Percentiles rank a stretch among this genome's conserved stretches.
Evolutionary conservation across 2,797 vertebrate genomes (phyloP).

Genomic region (Myripristis jacobus): DNA sequence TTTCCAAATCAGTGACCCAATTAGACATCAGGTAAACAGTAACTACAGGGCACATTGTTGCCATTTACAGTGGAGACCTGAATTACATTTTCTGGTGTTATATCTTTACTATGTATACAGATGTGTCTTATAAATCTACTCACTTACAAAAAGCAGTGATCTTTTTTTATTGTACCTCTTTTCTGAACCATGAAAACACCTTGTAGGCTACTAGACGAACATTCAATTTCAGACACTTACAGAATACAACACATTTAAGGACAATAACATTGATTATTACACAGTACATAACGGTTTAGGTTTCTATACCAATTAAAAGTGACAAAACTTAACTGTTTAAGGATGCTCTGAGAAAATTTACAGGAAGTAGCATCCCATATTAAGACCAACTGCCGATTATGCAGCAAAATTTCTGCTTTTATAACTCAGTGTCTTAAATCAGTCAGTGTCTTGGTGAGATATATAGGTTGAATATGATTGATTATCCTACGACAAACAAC

Average conservation of each 20-base stretch:
- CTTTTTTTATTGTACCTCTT: background rate
- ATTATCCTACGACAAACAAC: constrained; percentile 5
- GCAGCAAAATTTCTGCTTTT: background rate
- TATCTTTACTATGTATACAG: constrained; percentile 20
- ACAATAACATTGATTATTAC: constrained; percentile 19
- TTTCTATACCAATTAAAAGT: constrained; percentile 16
- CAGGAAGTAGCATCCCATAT: constrained; percentile 6
- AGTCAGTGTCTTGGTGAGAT: background rate
- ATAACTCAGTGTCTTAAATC: constrained; percentile 12
- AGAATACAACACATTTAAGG: background rate
- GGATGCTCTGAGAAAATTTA: constrained; percentile 1
- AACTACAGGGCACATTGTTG: constrained; percentile 11
- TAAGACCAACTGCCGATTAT: background rate
- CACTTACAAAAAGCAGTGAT: constrained; percentile 10
- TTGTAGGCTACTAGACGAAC: constrained; percentile 10
- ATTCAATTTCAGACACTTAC: constrained; percentile 20
- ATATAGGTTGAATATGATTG: background rate
- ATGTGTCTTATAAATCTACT: constrained; percentile 2
- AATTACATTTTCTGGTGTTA: constrained; percentile 8
- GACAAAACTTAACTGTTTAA: constrained; percentile 9
- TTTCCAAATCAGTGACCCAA: constrained; percentile 58
- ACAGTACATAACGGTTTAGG: constrained; percentile 7
- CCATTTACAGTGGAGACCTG: constrained; percentile 36
- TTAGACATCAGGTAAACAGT: constrained; percentile 64
- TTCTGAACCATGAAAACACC: constrained; percentile 11